Conservation (phyloP, 2,113 vertebrate genomes). For the Anas platyrhynchos region DNA sequence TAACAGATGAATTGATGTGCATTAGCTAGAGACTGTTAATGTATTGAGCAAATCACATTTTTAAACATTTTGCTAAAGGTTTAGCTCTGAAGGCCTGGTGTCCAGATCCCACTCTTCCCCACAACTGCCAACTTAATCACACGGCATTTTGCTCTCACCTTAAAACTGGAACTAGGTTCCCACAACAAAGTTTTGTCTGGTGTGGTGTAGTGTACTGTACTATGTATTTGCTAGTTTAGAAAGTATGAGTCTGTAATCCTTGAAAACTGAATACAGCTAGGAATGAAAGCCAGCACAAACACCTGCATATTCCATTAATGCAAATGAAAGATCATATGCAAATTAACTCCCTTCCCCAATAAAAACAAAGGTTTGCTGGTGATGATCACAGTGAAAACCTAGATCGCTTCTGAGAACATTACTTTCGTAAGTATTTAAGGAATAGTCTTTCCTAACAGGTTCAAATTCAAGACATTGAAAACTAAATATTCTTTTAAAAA, state of each 20-base stretch:
- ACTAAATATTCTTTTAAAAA: conserved; percentile 69
- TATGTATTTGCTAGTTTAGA: background rate
- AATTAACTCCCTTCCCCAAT: conserved; percentile 44
- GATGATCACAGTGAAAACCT: conserved; percentile 82
- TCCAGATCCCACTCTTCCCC: background rate
- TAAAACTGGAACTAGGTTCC: conserved; percentile 22
- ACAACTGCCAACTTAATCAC: background rate
- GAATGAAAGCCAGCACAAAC: conserved; percentile 44
- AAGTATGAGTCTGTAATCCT: conserved; percentile 6
- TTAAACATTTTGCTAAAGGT: background rate
- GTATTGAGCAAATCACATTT: background rate
- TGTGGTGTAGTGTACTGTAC: conserved; percentile 23
- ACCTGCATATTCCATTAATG: conserved; percentile 45
- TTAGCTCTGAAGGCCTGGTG: background rate
- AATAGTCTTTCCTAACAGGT: conserved; percentile 67
- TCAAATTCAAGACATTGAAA: conserved; percentile 72
- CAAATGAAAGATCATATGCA: conserved; percentile 66
- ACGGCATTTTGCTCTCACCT: background rate
- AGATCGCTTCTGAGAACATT: conserved; percentile 74
- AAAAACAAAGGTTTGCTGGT: conserved; percentile 81
- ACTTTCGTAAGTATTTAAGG: conserved; percentile 70
- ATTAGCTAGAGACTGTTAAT: background rate
- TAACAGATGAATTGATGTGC: background rate
- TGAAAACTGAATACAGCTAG: background rate
- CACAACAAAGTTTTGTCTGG: background rate